Base-by-base conservation (phyloP, 1,140 invertebrate genomes). In the Drosophila kikkawai region DNA sequence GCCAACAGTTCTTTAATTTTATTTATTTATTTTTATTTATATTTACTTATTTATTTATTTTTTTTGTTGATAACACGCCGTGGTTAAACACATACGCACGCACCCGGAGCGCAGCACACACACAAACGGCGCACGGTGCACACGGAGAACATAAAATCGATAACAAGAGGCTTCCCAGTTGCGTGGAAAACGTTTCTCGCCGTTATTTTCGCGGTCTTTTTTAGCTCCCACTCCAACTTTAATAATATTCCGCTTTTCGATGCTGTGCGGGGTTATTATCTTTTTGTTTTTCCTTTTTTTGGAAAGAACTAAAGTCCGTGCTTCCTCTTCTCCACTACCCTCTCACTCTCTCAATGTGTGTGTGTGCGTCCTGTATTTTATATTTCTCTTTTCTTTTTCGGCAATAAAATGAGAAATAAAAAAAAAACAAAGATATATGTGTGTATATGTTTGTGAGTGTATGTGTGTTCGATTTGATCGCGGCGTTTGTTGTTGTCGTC, bases 121-220 rank as follows among this genome's bases (percentile, higher is more conserved):
- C 34, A 56, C 53, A 56, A 37, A 56, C 13, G 36, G 19, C 51
- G 51, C 51, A 39, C 53, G 53, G 53, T 55, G 53, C 53, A 55
- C 53, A 55, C 51, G 34, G 34, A 37, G 51, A 55, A 37, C 51
- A 56, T 56, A 66, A 66, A 66, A 66, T 66, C 63, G 57, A 66
- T 66, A 66, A 63, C 63, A 66, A 63, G 55, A 44, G 63, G 63
- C 63, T 66, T 66, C 39, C 36, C 53, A 39, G 37, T 39, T 56
- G 53, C 53, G 63, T 36, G 48, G 48, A 57, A 63, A 60, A 34
- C 36, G 39, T 44, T 34, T 44, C 29, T 61, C 57, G 19, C 12
- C 36, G 22, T 17, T 29, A 34, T 36, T 66, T 66, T 59, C 57
- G 57, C 63, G 63, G 57, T 44, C 39, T 66, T 66, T 65, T 61